Base-by-base conservation (phyloP, 2,797 vertebrate species). In the Platalea minor region DNA sequence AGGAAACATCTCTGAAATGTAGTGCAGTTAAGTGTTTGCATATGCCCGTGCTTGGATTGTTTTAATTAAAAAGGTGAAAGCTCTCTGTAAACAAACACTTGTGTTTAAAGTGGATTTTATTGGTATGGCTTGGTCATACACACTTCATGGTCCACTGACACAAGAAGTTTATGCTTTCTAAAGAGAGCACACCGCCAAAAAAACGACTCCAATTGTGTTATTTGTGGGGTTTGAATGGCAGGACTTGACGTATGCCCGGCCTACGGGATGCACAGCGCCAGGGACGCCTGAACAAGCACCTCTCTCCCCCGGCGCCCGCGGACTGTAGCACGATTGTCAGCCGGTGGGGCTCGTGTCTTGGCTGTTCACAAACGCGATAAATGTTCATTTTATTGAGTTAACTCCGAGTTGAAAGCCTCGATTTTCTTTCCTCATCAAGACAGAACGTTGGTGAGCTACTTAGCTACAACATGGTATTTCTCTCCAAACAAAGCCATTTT, bases 1-100 rank as follows among this genome's bases (percentile, higher is more conserved):
- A 89, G 87, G 96, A 95, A 95, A 56, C 84, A 39, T 69, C 77
- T 95, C 93, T 95, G 90, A 92, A 96, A 81, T 54, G 50, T 46
- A 35, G 69, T 82, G 84, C 70, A 90, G 67, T 68, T 78, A 72
- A 79, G 39, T 80, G 72, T 89, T 95, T 85, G 84, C 57, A 13
- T 82, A 41, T 74, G 29, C 67, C 77, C 0, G 3, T 46, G 41
- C 59, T 89, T 85, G 86, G 45, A 18, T 68, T 88, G 65, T 41
- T 91, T 64, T 76, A 83, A 87, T 93, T 89, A 69, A 75, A 91
- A 83, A 93, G 53, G 86, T 74, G 91, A 85, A 91, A 88, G 81
- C 75, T 74, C 54, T 61, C n/a, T 70, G 50, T 82, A 94, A 91
- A 89, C 84, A 85, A 91, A 91, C 54, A 26, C 56, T 85, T 35